Evolutionary conservation across 1,140 invertebrate species (phyloP), one percentile per base, ranked within the genome.

Genomic region (Tribolium madens): DNA sequence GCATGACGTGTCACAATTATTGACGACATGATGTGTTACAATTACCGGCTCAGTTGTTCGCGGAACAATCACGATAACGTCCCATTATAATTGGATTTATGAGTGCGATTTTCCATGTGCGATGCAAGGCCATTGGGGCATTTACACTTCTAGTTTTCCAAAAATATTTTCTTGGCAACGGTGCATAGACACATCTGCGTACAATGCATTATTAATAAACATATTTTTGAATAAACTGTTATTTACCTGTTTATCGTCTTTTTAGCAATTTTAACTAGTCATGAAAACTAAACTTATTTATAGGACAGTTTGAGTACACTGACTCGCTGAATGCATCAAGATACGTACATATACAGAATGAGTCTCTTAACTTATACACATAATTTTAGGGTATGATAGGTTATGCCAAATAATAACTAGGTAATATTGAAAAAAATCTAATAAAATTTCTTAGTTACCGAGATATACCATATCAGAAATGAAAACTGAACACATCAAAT

Each of bases 1-100:
- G 57, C 57, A 64, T 64, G 57, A 64, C 57, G 57, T 64, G 57
- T 64, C 57, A 64, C 57, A 64, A 64, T 64, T 64, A 64, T 64
- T 26, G 57, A 64, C 57, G 57, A 64, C 57, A 64, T 64, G 57
- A 64, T 64, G 57, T 64, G 57, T 64, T 64, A 64, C 57, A 64
- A 64, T 64, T 64, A 64, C 57, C 57, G 26, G 26, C 26, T 26
- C 57, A 64, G 57, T 64, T 64, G 57, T 64, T 64, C 21, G 57
- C 21, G 26, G 57, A 64, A 64, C 57, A 64, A 64, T 64, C 57
- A 64, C 57, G 57, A 64, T 64, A 64, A 64, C 57, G 57, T 64
- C 57, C 57, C 57, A 64, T 36, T 64, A 33, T 64, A 64, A 64
- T 64, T 64, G 57, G 57, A 57, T 64, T 64, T 64, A 64, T 64